Base-by-base conservation (phyloP, 1,140 invertebrate genomes). In the Argopecten irradians region DNA sequence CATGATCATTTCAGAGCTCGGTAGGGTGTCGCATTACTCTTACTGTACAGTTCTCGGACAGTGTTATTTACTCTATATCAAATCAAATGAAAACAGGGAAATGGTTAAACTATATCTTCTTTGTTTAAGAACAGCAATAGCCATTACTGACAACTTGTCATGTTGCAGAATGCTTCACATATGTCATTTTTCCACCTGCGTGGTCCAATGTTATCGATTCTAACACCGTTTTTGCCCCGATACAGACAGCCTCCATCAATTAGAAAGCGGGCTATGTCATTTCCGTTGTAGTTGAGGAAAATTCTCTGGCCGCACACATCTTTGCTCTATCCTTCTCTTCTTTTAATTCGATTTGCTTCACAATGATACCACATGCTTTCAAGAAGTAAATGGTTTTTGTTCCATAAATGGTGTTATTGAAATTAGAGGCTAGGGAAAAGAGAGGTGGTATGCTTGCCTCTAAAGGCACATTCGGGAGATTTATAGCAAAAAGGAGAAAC, bases 301-400 rank as follows among this genome's bases (percentile, higher is more conserved):
- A n/a, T 71, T 71, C 55, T 71, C 55, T n/a, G 55, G 28, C 55
- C 55, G 22, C 55, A 28, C 55, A n/a, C n/a, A n/a, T 71, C 55
- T 71, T 71, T 71, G 16, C 55, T n/a, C 55, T 71, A 71, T 71
- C 55, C 55, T 71, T 71, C 55, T 22, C 55, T 71, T 5, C 11
- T 71, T 71, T 71, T 71, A 71, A 71, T 71, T 71, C 55, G 28
- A 71, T 71, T 71, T 71, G 22, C 55, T n/a, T 71, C 55, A 71
- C 55, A 71, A 71, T n/a, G 55, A 71, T 71, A 71, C 55, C 55
- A 71, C 55, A 71, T 71, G 55, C 55, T 71, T 71, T 71, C 55
- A 71, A 71, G 55, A 71, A 71, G 55, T 71, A 71, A 71, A 71
- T 71, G 55, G 55, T 71, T 71, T 71, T 71, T 71, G 55, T 71